Evolutionary conservation across 2,797 vertebrate genomes (phyloP).

Genomic region (Astyanax mexicanus): DNA sequence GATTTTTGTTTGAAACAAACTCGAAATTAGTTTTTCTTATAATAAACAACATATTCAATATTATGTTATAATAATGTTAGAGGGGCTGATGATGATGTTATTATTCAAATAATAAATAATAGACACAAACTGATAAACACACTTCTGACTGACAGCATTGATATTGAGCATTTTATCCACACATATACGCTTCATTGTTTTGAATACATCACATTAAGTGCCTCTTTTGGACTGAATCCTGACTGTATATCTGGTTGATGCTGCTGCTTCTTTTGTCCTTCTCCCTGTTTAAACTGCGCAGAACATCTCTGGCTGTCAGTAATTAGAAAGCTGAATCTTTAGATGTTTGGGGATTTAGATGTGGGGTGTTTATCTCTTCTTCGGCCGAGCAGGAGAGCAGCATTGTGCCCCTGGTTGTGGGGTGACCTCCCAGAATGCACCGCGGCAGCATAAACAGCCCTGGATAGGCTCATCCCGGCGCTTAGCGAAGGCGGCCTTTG

Average conservation of each 20-base stretch:
- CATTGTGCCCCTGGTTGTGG: constrained; percentile 55
- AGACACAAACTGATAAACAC: too few species aligned
- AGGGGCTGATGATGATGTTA: too few species aligned
- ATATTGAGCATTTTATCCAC: neutral
- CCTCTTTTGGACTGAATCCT: neutral
- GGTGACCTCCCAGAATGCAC: constrained; percentile 70
- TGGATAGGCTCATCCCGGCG: constrained; percentile 54
- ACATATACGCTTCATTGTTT: neutral
- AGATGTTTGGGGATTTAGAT: constrained; percentile 38
- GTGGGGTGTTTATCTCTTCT: constrained; percentile 40
- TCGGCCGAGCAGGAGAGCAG: constrained; percentile 40
- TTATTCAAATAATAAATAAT: too few species aligned
- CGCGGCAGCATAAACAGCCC: constrained; percentile 68
- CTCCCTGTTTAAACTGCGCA: constrained; percentile 10
- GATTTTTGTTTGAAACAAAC: too few species aligned
- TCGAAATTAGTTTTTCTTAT: too few species aligned
- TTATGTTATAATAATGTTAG: too few species aligned
- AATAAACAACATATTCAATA: too few species aligned
- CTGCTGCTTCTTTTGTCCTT: constrained; percentile 21
- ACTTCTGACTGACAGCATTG: too few species aligned
- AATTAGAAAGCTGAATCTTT: constrained; percentile 44
- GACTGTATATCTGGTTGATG: neutral
- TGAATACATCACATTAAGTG: neutral
- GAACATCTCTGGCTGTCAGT: constrained; percentile 26
- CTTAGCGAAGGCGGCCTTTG: constrained; percentile 70